Conservation (phyloP, 2,113 vertebrate genomes). For the Zosterops hypoxanthus region DNA sequence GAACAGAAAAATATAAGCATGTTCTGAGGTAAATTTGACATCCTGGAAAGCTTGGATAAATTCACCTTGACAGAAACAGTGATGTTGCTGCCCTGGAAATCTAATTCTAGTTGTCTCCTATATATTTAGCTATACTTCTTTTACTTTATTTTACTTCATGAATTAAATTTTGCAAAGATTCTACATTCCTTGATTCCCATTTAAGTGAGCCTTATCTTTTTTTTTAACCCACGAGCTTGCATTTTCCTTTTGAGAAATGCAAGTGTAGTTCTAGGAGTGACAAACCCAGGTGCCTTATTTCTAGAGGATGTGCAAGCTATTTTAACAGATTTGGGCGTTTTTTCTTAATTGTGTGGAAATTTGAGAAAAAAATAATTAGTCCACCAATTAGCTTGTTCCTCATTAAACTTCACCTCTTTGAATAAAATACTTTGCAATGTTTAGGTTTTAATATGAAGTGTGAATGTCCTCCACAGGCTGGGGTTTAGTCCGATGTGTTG, state of each 20-base stretch:
- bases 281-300: neutral
- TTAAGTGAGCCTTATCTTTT: neutral
- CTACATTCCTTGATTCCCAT: neutral
- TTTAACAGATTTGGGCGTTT: neutral
- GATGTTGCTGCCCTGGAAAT: neutral
- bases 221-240: neutral
- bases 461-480: neutral
- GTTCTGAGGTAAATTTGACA: neutral
- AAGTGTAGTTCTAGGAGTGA: neutral
- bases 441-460: neutral
- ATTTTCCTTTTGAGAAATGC: neutral
- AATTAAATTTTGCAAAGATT: neutral
- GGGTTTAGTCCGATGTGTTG: neutral
- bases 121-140: neutral
- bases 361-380: neutral
- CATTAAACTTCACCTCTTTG: neutral
- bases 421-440: neutral
- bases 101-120: neutral
- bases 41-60: constrained; percentile 2
- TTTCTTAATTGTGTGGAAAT: neutral
- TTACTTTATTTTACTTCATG: neutral
- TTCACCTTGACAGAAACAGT: neutral
- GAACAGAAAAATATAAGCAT: neutral
- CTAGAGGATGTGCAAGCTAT: neutral
- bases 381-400: neutral